phyloP scores from a whole-genome alignment of 2,888 invertebrate genomes.

The Ceratothoa steindachneri region DNA sequence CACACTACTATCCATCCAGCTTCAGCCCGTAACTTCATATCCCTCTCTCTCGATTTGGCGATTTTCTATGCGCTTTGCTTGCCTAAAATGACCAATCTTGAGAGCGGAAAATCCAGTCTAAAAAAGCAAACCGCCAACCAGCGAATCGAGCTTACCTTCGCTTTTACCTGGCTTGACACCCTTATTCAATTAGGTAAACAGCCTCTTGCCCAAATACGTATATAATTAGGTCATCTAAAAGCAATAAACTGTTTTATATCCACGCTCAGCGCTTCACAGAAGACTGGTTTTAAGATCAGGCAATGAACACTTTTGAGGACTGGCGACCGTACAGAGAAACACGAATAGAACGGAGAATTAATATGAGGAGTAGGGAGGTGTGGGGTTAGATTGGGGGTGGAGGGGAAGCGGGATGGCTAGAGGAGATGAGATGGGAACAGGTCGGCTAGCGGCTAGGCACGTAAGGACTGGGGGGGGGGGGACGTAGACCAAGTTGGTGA shows the following conservation, averaged over 20 bases:
- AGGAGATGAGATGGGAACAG: neutral
- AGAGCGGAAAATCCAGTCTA: neutral
- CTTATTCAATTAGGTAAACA: slow-evolving; percentile 7
- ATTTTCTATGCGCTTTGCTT: neutral
- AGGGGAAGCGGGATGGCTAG: neutral
- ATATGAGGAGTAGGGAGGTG: neutral
- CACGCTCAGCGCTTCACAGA: neutral
- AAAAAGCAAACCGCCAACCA: neutral
- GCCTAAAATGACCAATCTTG: neutral
- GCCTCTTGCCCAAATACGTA: slow-evolving; percentile 13
- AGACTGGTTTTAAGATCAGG: neutral
- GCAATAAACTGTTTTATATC: neutral
- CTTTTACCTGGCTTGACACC: neutral
- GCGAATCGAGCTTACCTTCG: neutral
- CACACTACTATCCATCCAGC: too few relatives aligned
- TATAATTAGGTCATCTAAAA: slow-evolving; percentile 14
- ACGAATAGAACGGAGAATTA: neutral
- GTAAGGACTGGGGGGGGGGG: neutral
- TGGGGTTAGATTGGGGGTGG: neutral
- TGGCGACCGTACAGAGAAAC: too few relatives aligned
- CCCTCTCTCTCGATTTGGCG: neutral
- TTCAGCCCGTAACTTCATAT: neutral
- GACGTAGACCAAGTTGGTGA: neutral
- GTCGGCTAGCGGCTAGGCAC: neutral
- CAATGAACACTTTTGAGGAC: too few relatives aligned